phyloP scores from a whole-genome alignment of 2,797 vertebrate genomes.

The Buphagus erythrorhynchus region DNA sequence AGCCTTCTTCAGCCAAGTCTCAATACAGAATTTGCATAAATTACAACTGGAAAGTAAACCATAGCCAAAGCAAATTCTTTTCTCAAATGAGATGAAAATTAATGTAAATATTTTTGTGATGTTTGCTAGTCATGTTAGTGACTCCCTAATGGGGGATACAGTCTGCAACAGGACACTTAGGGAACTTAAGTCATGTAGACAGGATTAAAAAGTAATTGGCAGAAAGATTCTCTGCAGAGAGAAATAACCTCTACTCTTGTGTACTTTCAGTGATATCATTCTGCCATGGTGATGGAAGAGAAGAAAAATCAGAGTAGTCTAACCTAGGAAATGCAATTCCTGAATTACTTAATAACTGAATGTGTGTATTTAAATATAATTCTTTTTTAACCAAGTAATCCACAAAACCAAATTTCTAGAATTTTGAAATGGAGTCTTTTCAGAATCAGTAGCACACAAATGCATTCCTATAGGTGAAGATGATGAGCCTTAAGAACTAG shows the following conservation, averaged over 20 bases:
- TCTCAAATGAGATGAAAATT: background rate
- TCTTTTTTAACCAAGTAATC: background rate
- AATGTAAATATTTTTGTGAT: background rate
- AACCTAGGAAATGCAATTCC: background rate
- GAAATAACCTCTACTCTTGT: background rate
- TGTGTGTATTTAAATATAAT: background rate
- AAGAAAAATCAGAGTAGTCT: background rate
- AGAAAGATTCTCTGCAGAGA: conserved; percentile 7
- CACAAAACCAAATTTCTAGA: background rate
- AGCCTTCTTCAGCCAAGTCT: background rate
- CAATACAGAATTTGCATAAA: background rate
- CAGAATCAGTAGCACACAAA: background rate
- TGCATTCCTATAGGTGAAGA: background rate
- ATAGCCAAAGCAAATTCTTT: background rate
- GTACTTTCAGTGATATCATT: background rate
- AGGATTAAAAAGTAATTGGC: background rate
- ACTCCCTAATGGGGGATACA: background rate
- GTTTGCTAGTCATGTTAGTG: background rate
- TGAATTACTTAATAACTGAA: background rate
- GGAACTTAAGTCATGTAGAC: background rate
- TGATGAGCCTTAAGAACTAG: background rate
- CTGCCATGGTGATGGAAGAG: background rate
- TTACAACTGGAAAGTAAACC: background rate
- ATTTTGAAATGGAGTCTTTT: background rate
- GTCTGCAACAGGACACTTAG: background rate